Conservation (phyloP, 2,888 invertebrate genomes). For the Dermolepida albohirtum region DNA sequence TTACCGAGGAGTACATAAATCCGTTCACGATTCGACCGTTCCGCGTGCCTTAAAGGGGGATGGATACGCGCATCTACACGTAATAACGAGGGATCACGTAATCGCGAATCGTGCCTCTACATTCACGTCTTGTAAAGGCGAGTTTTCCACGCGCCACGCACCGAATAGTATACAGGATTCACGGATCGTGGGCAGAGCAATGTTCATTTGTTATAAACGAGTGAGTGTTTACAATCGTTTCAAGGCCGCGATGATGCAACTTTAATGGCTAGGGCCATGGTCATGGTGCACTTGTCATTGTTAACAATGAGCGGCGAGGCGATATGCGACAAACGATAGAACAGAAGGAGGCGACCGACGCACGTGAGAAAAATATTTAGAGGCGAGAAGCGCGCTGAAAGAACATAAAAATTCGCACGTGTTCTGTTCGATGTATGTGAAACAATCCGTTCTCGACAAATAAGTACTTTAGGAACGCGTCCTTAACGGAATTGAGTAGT, state of each 20-base stretch:
- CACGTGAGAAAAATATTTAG: constrained; percentile 30
- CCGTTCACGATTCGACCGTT: constrained; percentile 27
- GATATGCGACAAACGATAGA: neutral
- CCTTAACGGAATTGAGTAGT: too few species aligned
- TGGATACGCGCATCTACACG: neutral
- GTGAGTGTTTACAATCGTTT: constrained; percentile 46
- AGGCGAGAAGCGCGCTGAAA: neutral
- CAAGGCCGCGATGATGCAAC: constrained; percentile 49
- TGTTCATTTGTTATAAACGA: constrained; percentile 50
- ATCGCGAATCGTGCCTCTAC: neutral
- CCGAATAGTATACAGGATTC: constrained; percentile 47
- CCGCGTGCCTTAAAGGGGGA: constrained; percentile 1
- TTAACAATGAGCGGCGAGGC: constrained; percentile 30
- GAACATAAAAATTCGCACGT: too few species aligned
- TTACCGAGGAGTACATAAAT: constrained; percentile 20
- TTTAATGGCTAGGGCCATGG: constrained; percentile 46
- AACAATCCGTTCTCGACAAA: too few species aligned
- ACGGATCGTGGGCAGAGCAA: constrained; percentile 51
- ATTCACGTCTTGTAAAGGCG: constrained; percentile 14
- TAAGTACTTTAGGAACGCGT: too few species aligned
- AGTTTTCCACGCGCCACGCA: constrained; percentile 19
- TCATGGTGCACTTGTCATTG: constrained; percentile 47
- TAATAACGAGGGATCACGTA: neutral
- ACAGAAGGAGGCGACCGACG: constrained; percentile 14
- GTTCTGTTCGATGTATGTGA: too few species aligned